These are phyloP conservation scores for Amitus sp. DNA, from an alignment of 2,888 invertebrate genomes.

Conservation along the genomic window DNA sequence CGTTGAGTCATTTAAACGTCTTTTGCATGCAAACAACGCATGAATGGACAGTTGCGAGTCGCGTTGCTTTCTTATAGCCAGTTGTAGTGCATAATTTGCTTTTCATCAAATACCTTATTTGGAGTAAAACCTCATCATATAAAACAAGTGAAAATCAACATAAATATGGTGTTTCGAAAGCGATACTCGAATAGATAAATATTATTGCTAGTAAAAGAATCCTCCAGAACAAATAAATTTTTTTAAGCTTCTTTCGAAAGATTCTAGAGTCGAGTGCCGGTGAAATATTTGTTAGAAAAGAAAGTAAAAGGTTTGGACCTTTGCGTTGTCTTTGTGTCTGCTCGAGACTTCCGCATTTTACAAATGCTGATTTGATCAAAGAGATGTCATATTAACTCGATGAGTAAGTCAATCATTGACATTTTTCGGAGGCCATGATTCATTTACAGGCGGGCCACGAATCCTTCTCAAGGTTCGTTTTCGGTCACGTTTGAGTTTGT, in stretches of 20 bases:
- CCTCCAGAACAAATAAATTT: too few relatives aligned
- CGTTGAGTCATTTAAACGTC: neutral
- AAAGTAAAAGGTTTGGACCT: too few relatives aligned
- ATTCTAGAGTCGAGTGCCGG: too few relatives aligned
- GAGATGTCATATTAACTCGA: slow-evolving; percentile 1
- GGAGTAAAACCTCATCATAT: too few relatives aligned
- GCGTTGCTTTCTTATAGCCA: neutral
- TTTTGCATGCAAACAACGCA: neutral
- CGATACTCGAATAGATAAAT: too few relatives aligned
- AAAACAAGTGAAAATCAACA: too few relatives aligned
- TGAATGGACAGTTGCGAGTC: neutral
- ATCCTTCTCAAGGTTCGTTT: neutral
- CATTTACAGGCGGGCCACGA: slow-evolving; percentile 3
- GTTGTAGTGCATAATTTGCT: neutral
- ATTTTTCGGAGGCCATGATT: neutral
- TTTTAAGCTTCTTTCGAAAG: too few relatives aligned
- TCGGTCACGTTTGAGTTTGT: neutral
- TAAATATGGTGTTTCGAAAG: too few relatives aligned
- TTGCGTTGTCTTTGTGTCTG: too few relatives aligned
- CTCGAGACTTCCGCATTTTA: neutral
- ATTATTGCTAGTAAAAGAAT: too few relatives aligned
- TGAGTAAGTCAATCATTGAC: neutral
- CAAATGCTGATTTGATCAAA: slow-evolving; percentile 1
- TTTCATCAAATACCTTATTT: too few relatives aligned
- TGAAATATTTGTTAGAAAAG: too few relatives aligned